A percentile compares a stretch with the other conserved stretches of the same genome.
Conservation (phyloP, 2,888 invertebrate genomes). For the Parnassius orleans region DNA sequence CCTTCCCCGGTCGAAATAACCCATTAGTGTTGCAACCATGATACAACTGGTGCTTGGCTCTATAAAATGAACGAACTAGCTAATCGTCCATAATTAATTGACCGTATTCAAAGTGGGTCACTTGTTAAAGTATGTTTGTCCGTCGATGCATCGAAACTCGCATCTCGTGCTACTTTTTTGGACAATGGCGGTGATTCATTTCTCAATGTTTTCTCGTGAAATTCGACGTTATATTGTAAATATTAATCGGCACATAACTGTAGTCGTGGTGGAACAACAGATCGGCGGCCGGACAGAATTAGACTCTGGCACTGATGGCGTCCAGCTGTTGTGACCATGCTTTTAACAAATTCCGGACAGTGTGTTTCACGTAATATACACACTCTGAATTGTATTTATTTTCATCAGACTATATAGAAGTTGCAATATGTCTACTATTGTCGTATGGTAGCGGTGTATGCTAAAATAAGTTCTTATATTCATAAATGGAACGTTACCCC, state of each 20-base stretch:
- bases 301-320: constrained; percentile 60
- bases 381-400: no score
- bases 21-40: no score
- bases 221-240: constrained; percentile 35
- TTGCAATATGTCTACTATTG: no score
- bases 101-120: constrained; percentile 5
- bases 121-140: constrained; percentile 4
- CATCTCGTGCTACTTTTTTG: neutral
- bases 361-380: neutral
- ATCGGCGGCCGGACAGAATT: constrained; percentile 50
- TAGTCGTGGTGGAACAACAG: constrained; percentile 33
- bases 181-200: constrained; percentile 14
- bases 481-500: no score
- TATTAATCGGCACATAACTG: constrained; percentile 32
- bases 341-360: neutral
- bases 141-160: neutral
- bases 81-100: no score
- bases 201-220: constrained; percentile 12
- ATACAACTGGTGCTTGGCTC: no score
- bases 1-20: no score
- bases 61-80: no score
- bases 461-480: no score
- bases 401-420: no score
- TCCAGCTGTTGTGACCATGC: constrained; percentile 40
- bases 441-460: no score